phyloP scores from a whole-genome alignment of 2,113 vertebrate species.

The Apus apus region DNA sequence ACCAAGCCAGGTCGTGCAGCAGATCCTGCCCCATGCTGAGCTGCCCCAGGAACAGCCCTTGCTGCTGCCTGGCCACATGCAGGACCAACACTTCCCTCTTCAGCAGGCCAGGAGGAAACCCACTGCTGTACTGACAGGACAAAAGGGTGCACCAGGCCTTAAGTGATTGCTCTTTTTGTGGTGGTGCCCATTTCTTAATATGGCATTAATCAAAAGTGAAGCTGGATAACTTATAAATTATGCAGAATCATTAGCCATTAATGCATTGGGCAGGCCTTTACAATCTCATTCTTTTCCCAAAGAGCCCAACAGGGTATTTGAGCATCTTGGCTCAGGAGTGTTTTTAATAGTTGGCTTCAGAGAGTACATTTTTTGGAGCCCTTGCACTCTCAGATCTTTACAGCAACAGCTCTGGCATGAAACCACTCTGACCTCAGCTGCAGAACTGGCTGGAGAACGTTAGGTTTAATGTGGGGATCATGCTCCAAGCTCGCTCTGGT shows the following conservation, averaged over 20 bases:
- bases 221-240: neutral
- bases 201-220: slow-evolving; percentile 5
- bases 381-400: neutral
- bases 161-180: neutral
- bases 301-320: neutral
- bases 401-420: neutral
- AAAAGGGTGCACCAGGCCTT: neutral
- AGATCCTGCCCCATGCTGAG: neutral
- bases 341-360: neutral
- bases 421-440: neutral
- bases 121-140: neutral
- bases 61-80: neutral
- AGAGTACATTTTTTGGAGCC: neutral
- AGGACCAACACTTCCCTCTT: neutral
- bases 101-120: neutral
- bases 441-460: neutral
- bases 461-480: neutral
- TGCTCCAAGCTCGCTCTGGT: neutral
- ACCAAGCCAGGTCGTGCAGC: neutral
- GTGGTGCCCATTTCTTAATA: neutral
- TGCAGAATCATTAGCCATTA: neutral
- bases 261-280: neutral
- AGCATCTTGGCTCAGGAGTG: neutral
- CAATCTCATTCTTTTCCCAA: neutral
- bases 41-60: neutral